Base-by-base conservation (phyloP, 2,888 invertebrate genomes). In the Isoperla grammatica region DNA sequence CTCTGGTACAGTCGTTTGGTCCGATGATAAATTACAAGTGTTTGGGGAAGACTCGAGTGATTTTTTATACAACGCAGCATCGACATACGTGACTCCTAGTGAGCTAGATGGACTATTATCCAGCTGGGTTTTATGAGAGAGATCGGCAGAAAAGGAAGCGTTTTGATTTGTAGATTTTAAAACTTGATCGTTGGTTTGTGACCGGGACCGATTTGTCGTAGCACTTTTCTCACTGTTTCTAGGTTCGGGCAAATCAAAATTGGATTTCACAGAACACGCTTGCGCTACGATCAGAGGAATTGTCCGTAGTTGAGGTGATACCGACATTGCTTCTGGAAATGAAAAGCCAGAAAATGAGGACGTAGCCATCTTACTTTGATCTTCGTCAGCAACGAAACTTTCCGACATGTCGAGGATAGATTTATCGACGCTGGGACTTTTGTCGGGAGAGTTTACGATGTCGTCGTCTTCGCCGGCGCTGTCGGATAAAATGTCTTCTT, bases 381-480 rank as follows among this genome's bases (percentile, higher is more conserved):
- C 13, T 20, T 17, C 8, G 11, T 53, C 37, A 53, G 15, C 2
- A 48, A 17, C 3, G 3, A 3, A 8, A 22, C 12, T 12, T 53
- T 13, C 13, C 17, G 12, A 46, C n/a, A 46, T 19, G 12, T 20
- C 15, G 35, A 22, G 49, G 17, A 9, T 2, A 9, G 9, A 15
- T 15, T 9, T 23, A 50, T 15, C n/a, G 13, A 22, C 19, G 2
- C 12, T 12, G 13, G n/a, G 12, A 22, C 22, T 78, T 65, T 76
- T 77, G 66, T 78, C 78, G 1, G 78, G 77, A 65, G 76, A 76
- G 1, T 78, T 76, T 4, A 78, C 77, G 62, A 76, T 76, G 17
- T 76, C 72, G 46, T 69, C 69, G 17, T 78, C 78, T 67, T 76
- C 78, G 60, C 71, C 78, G 56, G 76, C 77, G 65, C 80, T 77